These are phyloP conservation scores for Drosophila incognita DNA, from an alignment of 2,888 invertebrate genomes.

Conservation along the genomic window DNA sequence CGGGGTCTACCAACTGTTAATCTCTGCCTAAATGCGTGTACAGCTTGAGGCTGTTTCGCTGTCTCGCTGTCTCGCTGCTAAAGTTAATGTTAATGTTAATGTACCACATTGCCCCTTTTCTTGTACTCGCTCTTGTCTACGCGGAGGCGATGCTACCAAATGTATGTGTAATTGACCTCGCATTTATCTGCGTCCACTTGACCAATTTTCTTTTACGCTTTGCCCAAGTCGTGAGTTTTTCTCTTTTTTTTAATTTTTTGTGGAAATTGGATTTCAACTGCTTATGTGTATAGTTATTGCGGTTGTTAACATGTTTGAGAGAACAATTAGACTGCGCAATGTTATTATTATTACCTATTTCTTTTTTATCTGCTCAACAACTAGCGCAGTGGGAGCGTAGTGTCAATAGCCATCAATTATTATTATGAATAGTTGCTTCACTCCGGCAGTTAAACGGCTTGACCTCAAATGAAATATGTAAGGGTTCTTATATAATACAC, in stretches of 20 bases:
- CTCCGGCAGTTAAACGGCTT: neutral
- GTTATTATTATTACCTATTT: slow-evolving; percentile 2
- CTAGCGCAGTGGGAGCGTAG: neutral
- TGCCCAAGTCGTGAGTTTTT: slow-evolving; percentile 20
- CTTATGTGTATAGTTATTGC: slow-evolving; percentile 12
- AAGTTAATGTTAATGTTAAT: slow-evolving; percentile 38
- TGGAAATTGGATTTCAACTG: slow-evolving; percentile 44
- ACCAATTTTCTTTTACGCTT: slow-evolving; percentile 38
- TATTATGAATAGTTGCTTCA: slow-evolving; percentile 18
- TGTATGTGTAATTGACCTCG: slow-evolving; percentile 63
- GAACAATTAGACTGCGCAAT: slow-evolving; percentile 28
- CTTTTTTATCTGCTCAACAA: neutral
- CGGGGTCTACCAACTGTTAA: slow-evolving; percentile 53
- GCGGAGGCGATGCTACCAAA: slow-evolving; percentile 49
- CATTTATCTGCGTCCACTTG: slow-evolving; percentile 48
- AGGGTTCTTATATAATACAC: neutral
- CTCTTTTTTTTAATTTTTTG: slow-evolving; percentile 12
- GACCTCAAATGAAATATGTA: neutral
- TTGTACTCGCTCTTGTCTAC: slow-evolving; percentile 37
- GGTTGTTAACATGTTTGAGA: slow-evolving; percentile 26
- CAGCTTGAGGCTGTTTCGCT: slow-evolving; percentile 34
- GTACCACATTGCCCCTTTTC: slow-evolving; percentile 35
- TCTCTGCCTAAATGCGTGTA: slow-evolving; percentile 58
- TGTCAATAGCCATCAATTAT: slow-evolving; percentile 33
- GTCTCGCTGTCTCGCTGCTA: slow-evolving; percentile 30